Conservation (phyloP, 2,113 vertebrate genomes). For the Strix aluco region DNA sequence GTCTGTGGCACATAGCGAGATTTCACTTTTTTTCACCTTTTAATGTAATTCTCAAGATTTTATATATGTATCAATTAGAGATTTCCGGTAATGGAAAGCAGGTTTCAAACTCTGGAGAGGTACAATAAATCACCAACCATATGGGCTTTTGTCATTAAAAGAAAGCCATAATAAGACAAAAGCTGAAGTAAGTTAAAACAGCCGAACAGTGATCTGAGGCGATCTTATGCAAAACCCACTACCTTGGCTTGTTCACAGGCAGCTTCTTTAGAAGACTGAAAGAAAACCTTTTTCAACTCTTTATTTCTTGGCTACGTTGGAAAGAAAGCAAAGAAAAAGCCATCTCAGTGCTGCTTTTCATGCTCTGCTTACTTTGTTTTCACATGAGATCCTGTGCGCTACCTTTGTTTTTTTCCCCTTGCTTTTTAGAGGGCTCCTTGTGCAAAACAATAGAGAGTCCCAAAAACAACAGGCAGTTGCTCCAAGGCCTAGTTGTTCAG, state of each 20-base stretch:
- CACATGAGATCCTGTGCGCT: conserved; percentile 31
- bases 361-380: conserved; percentile 43
- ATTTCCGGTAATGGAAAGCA: neutral
- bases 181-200: conserved; percentile 1
- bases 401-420: conserved; percentile 36
- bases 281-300: conserved; percentile 26
- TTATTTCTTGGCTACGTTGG: conserved; percentile 22
- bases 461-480: conserved; percentile 65
- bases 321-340: conserved; percentile 63
- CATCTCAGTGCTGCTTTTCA: conserved; percentile 32
- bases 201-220: neutral
- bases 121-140: neutral
- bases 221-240: neutral
- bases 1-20: neutral
- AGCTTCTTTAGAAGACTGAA: conserved; percentile 21
- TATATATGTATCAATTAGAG: neutral
- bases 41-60: neutral
- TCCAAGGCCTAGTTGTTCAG: conserved; percentile 62
- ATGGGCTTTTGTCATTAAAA: conserved; percentile 39
- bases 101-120: neutral
- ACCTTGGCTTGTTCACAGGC: conserved; percentile 42
- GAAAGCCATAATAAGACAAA: neutral
- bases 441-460: conserved; percentile 62
- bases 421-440: conserved; percentile 37
- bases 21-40: neutral